Evolutionary conservation across 1,140 invertebrate genomes (phyloP).

Genomic region (Paracyclopina nana): DNA sequence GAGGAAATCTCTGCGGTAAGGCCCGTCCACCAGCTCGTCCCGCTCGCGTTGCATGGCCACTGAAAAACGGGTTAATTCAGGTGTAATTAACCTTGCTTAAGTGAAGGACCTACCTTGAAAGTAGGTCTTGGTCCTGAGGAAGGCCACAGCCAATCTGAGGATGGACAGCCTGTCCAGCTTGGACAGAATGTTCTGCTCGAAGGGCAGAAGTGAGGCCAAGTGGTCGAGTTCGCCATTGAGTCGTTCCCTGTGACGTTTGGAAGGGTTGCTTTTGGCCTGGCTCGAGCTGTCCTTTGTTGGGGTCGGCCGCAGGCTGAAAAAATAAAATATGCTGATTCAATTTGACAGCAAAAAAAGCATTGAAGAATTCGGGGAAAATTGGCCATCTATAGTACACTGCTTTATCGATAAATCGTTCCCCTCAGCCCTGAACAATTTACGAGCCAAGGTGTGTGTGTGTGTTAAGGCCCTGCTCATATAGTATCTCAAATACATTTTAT

Average conservation of each 20-base stretch:
- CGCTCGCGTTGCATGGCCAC: conserved; percentile 82
- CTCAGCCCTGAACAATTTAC: no score
- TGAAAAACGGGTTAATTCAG: conserved; percentile 38
- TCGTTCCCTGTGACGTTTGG: conserved; percentile 87
- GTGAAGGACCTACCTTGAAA: conserved; percentile 99
- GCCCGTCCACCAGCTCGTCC: conserved; percentile 43
- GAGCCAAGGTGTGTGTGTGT: no score
- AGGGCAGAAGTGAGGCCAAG: conserved; percentile 86
- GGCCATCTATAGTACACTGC: no score
- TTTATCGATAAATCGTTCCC: no score
- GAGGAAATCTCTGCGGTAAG: conserved; percentile 53
- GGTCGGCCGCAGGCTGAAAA: conserved; percentile 29
- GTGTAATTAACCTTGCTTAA: not conserved
- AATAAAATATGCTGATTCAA: no score
- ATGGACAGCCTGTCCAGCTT: conserved; percentile 96
- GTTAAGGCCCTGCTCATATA: no score
- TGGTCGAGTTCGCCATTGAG: conserved; percentile 95
- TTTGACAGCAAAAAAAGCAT: no score
- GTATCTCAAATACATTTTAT: no score
- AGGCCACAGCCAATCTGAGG: conserved; percentile 86
- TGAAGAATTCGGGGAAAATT: no score
- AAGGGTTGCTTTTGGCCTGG: conserved; percentile 95
- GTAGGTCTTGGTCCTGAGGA: conserved; percentile 93
- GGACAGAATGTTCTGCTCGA: conserved; percentile 92
- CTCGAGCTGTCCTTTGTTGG: conserved; percentile 62